These are phyloP conservation scores for Sminthopsis crassicaudata DNA, from an alignment of 2,113 vertebrate genomes.

Conservation along the genomic window DNA sequence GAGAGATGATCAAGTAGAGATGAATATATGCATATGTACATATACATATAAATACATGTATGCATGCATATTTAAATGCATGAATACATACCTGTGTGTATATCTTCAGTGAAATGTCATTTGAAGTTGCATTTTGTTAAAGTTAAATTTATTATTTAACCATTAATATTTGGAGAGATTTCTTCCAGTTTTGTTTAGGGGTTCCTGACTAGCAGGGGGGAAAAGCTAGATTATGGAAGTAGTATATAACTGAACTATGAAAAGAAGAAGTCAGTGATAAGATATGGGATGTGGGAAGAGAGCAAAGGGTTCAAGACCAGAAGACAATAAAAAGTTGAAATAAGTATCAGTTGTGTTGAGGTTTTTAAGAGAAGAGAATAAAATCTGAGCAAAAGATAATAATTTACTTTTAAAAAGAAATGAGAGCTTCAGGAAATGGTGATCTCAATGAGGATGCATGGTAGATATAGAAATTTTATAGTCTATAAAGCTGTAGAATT, in stretches of 20 bases:
- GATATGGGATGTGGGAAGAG: not conserved
- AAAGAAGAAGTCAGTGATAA: not conserved
- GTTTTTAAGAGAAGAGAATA: not conserved
- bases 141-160: too few species aligned
- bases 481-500: not conserved
- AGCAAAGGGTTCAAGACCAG: not conserved
- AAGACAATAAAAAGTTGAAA: not conserved
- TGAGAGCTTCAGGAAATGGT: not conserved
- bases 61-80: too few species aligned
- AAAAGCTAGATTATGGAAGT: not conserved
- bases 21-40: too few species aligned
- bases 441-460: not conserved
- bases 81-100: too few species aligned
- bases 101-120: not conserved
- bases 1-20: too few species aligned
- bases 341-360: not conserved
- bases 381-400: too few species aligned
- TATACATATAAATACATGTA: too few species aligned
- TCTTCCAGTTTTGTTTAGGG: too few species aligned
- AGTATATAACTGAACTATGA: not conserved
- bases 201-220: too few species aligned
- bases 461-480: not conserved
- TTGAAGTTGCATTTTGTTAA: too few species aligned
- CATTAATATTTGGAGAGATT: too few species aligned
- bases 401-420: not conserved